A percentile compares a stretch with the other conserved stretches of the same genome.
These are phyloP conservation scores for Dioctria linearis DNA, from an alignment of 2,888 invertebrate genomes.

Conservation along the genomic window DNA sequence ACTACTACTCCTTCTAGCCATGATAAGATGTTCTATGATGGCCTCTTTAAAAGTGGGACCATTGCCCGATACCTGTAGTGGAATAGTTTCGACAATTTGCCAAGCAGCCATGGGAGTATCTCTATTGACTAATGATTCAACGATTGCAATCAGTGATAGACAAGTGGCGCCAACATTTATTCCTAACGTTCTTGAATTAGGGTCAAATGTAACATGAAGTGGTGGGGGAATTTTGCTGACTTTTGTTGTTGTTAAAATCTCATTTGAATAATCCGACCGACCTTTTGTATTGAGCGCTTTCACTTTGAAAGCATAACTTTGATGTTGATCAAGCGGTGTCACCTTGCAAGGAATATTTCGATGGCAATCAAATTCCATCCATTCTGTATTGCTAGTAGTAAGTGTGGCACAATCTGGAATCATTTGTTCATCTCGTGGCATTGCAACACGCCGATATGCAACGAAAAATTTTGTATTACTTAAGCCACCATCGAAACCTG, in stretches of 20 bases:
- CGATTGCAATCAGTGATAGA: slow-evolving; percentile 82
- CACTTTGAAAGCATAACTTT: slow-evolving; percentile 89
- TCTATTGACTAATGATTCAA: slow-evolving; percentile 78
- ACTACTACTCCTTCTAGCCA: slow-evolving; percentile 70
- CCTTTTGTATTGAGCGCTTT: slow-evolving; percentile 92
- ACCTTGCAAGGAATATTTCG: slow-evolving; percentile 91
- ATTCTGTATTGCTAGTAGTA: slow-evolving; percentile 76
- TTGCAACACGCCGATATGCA: slow-evolving; percentile 81
- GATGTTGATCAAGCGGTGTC: slow-evolving; percentile 87
- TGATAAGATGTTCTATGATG: slow-evolving; percentile 76
- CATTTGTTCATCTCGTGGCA: slow-evolving; percentile 75
- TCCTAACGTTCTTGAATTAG: slow-evolving; percentile 81
- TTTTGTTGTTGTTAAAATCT: slow-evolving; percentile 84
- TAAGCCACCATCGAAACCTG: slow-evolving; percentile 92
- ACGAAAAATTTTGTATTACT: slow-evolving; percentile 90
- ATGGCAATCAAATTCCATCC: slow-evolving; percentile 90
- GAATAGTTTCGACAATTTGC: slow-evolving; percentile 82
- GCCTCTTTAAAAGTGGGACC: slow-evolving; percentile 81
- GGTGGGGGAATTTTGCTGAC: slow-evolving; percentile 88
- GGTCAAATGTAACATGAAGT: slow-evolving; percentile 86
- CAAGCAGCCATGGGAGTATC: slow-evolving; percentile 75
- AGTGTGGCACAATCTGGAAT: slow-evolving; percentile 77
- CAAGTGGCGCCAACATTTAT: slow-evolving; percentile 87
- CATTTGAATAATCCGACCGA: slow-evolving; percentile 89
- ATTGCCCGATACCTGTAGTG: slow-evolving; percentile 80